Conservation (phyloP, 2,888 invertebrate species). For the Lapara coniferarum region DNA sequence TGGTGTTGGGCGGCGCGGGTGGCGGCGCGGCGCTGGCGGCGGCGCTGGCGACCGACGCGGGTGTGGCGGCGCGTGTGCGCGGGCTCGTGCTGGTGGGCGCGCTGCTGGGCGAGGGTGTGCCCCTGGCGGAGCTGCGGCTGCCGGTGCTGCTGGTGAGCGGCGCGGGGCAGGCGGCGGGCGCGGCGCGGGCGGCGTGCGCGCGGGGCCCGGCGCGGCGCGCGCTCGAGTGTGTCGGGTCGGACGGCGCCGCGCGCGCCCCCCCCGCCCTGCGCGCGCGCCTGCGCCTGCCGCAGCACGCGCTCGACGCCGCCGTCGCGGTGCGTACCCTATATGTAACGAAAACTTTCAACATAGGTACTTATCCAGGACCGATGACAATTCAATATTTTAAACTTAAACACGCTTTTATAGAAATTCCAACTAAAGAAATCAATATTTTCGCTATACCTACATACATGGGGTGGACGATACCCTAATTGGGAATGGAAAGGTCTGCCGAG, state of each 20-base stretch:
- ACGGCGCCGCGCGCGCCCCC: conserved; percentile 83
- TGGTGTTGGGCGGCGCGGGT: conserved; percentile 50
- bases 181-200: conserved; percentile 35
- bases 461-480: too few relatives aligned
- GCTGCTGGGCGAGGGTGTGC: conserved; percentile 41
- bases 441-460: too few relatives aligned
- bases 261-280: conserved; percentile 82
- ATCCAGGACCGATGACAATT: too few relatives aligned
- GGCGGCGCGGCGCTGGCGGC: conserved; percentile 46
- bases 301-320: conserved; percentile 76
- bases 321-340: too few relatives aligned
- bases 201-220: conserved; percentile 52
- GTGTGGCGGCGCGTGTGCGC: conserved; percentile 52
- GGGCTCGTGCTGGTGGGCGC: conserved; percentile 46
- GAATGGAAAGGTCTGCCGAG: too few relatives aligned
- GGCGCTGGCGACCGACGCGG: conserved; percentile 37
- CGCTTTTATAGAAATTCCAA: too few relatives aligned
- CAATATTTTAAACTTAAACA: too few relatives aligned
- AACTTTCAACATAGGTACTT: too few relatives aligned
- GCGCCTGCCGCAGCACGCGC: conserved; percentile 87
- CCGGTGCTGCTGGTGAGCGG: conserved; percentile 86
- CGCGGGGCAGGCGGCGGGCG: conserved; percentile 84
- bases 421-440: too few relatives aligned
- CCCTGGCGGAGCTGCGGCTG: conserved; percentile 64
- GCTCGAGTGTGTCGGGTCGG: conserved; percentile 85